phyloP scores from a whole-genome alignment of 2,113 vertebrate species.

The Oreochromis aureus region DNA sequence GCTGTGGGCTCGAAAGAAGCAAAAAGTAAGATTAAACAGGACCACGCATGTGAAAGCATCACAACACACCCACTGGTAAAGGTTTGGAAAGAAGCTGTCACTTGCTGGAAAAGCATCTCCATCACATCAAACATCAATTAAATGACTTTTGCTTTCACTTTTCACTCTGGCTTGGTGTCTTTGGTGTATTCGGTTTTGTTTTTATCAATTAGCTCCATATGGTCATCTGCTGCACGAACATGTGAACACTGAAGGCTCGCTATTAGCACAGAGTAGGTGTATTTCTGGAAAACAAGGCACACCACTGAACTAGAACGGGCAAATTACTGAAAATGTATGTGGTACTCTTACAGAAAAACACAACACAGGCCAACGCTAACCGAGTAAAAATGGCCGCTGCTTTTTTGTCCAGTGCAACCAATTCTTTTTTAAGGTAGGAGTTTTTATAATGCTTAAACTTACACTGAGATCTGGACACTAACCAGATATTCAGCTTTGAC shows the following conservation, averaged over 20 bases:
- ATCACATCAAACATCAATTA: background rate
- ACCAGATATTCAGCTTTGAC: background rate
- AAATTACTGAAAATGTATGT: fast-evolving
- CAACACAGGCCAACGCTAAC: fast-evolving
- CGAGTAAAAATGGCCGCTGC: background rate
- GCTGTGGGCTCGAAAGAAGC: background rate
- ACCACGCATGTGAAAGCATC: background rate
- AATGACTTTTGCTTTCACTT: background rate
- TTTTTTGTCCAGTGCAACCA: background rate
- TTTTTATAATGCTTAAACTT: background rate
- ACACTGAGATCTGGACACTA: background rate
- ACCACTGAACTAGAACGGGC: background rate
- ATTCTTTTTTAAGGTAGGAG: background rate
- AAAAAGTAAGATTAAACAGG: background rate
- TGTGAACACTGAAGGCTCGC: fast-evolving
- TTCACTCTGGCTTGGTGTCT: background rate
- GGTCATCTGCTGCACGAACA: background rate
- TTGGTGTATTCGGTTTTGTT: background rate
- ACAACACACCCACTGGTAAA: background rate
- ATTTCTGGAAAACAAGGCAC: background rate
- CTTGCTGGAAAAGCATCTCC: background rate
- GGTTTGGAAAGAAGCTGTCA: background rate
- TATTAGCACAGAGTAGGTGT: background rate
- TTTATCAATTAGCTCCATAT: background rate
- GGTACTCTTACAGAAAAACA: background rate